Evolutionary conservation across 2,888 invertebrate species (phyloP).

Genomic region (Zygaena filipendulae): DNA sequence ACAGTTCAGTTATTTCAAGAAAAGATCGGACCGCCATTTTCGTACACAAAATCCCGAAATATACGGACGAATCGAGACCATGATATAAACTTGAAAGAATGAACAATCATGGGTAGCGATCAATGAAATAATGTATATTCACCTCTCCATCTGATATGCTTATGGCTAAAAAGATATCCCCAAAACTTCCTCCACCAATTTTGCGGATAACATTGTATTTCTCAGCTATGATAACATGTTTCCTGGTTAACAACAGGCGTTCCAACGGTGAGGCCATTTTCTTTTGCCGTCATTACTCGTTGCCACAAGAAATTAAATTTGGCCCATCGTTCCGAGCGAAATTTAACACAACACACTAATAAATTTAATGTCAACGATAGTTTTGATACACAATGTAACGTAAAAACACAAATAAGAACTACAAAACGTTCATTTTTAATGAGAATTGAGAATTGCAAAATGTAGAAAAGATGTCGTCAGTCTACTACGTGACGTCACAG

Average conservation of each 20-base stretch:
- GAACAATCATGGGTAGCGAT: too few relatives aligned
- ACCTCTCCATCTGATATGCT: conserved; percentile 92
- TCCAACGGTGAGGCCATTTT: conserved; percentile 63
- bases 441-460: too few relatives aligned
- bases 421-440: conserved; percentile 46
- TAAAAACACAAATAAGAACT: conserved; percentile 42
- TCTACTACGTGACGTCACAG: conserved; percentile 59
- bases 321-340: conserved; percentile 46
- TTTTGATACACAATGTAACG: conserved; percentile 38
- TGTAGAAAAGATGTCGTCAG: conserved; percentile 50
- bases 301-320: conserved; percentile 47
- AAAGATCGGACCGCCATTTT: conserved; percentile 57
- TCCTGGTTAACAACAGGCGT: conserved; percentile 54
- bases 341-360: conserved; percentile 40
- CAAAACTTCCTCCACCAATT: conserved; percentile 99
- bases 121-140: conserved; percentile 33
- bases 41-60: conserved; percentile 43
- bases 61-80: conserved; percentile 33
- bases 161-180: conserved; percentile 97
- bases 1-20: too few relatives aligned
- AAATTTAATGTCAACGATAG: conserved; percentile 36
- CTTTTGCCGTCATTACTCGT: conserved; percentile 58
- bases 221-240: conserved; percentile 74
- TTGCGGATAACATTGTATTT: conserved; percentile 96
- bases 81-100: conserved; percentile 21